Conservation (phyloP, 2,797 vertebrate genomes). For the Sparus aurata region DNA sequence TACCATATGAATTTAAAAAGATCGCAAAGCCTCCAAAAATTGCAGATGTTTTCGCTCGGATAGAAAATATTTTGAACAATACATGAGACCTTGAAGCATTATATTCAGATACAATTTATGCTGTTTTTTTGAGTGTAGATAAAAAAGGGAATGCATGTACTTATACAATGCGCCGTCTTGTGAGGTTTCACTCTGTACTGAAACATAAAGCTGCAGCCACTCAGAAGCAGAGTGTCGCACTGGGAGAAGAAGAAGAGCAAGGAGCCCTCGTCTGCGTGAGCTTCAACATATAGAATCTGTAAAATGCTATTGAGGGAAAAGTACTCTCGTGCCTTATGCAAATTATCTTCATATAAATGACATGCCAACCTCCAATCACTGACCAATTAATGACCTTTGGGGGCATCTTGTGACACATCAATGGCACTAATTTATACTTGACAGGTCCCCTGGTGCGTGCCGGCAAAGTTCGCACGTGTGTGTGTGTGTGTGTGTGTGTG, state of each 20-base stretch:
- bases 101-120: conserved; percentile 37
- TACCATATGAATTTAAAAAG: conserved; percentile 14
- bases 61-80: conserved; percentile 35
- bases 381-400: conserved; percentile 85
- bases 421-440: conserved; percentile 81
- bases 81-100: conserved; percentile 45
- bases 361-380: conserved; percentile 82
- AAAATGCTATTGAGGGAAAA: conserved; percentile 62
- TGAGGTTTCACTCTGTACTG: background rate
- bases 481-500: conserved; percentile 46
- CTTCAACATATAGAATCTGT: conserved; percentile 70
- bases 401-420: conserved; percentile 82
- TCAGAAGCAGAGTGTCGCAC: background rate
- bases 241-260: conserved; percentile 13
- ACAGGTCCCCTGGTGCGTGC: conserved; percentile 81
- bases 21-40: conserved; percentile 12
- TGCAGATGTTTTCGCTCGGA: conserved; percentile 28
- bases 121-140: conserved; percentile 30
- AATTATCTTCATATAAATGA: conserved; percentile 80
- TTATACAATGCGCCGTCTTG: conserved; percentile 3
- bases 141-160: background rate
- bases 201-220: conserved; percentile 13
- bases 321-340: conserved; percentile 77
- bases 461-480: conserved; percentile 49
- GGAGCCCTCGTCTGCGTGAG: conserved; percentile 31